A percentile compares a stretch with the other conserved stretches of the same genome.
phyloP scores from a whole-genome alignment of 1,140 invertebrate species.

The Micrasema minimum region DNA sequence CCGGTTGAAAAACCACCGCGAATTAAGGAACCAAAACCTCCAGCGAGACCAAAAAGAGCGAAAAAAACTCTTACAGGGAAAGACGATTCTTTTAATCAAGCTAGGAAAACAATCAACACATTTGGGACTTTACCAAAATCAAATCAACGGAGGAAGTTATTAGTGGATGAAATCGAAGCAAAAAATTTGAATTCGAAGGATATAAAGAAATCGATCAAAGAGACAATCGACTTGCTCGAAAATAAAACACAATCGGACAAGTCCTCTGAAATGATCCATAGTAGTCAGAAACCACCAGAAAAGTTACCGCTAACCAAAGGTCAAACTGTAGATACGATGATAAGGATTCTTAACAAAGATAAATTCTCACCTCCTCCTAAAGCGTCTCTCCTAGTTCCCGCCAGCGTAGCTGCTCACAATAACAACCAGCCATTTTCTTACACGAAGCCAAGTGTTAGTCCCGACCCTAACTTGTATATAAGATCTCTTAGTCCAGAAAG shows the following conservation, averaged over 20 bases:
- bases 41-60: constrained; percentile 56
- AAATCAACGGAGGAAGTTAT: constrained; percentile 59
- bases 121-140: constrained; percentile 57
- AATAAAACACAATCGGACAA: constrained; percentile 64
- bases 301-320: constrained; percentile 73
- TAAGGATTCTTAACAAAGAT: constrained; percentile 73
- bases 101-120: constrained; percentile 9
- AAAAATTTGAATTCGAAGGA: constrained; percentile 57
- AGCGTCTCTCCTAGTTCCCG: constrained; percentile 71
- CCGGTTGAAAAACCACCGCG: constrained; percentile 66
- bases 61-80: constrained; percentile 40
- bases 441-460: constrained; percentile 69
- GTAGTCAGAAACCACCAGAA: constrained; percentile 73
- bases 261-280: constrained; percentile 71
- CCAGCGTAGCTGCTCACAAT: constrained; percentile 72
- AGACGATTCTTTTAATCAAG: constrained; percentile 40
- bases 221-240: constrained; percentile 63
- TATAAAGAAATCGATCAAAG: constrained; percentile 63
- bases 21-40: constrained; percentile 60
- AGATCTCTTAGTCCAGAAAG: constrained; percentile 63
- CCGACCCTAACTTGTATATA: constrained; percentile 64
- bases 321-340: constrained; percentile 72
- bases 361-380: constrained; percentile 74
- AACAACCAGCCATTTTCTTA: constrained; percentile 82
- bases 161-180: constrained; percentile 61